Percentiles rank a stretch among this genome's conserved stretches.
Evolutionary conservation across 2,113 vertebrate genomes (phyloP).

Genomic region (Epinephelus moara): DNA sequence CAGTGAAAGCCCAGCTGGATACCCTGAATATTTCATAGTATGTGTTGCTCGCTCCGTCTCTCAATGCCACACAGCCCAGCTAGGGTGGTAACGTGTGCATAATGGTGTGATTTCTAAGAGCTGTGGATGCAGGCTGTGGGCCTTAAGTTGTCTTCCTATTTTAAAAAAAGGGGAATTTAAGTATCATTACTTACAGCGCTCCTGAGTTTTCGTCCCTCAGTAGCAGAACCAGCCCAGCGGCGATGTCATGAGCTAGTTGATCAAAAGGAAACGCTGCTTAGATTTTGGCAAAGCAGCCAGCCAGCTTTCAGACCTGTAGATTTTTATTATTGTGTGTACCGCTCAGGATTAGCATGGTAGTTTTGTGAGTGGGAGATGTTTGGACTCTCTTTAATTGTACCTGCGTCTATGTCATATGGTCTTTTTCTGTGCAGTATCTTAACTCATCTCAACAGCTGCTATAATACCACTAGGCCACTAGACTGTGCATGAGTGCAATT

Average conservation of each 20-base stretch:
- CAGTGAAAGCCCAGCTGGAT: constrained; percentile 84
- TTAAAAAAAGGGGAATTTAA: constrained; percentile 39
- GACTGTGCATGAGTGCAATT: constrained; percentile 81
- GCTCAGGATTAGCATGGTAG: neutral
- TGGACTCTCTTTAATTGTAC: neutral
- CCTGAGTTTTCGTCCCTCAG: constrained; percentile 26
- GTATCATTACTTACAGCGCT: constrained; percentile 37
- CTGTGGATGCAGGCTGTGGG: constrained; percentile 53
- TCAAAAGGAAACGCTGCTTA: constrained; percentile 34
- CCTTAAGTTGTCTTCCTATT: constrained; percentile 52
- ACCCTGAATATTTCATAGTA: constrained; percentile 86
- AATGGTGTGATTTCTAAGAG: constrained; percentile 70
- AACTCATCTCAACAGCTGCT: constrained; percentile 75
- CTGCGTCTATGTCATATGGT: constrained; percentile 10
- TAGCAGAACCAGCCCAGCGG: constrained; percentile 19
- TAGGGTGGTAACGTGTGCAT: constrained; percentile 72
- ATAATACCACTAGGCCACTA: constrained; percentile 71
- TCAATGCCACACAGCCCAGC: constrained; percentile 73
- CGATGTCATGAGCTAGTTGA: constrained; percentile 16
- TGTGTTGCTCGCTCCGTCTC: constrained; percentile 80
- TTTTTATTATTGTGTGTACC: neutral
- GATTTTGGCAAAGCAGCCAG: constrained; percentile 34
- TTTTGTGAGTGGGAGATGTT: neutral
- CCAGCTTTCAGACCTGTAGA: constrained; percentile 8
- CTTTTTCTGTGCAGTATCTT: constrained; percentile 48